Conservation (phyloP, 2,797 vertebrate species). For the Cuniculus paca region DNA sequence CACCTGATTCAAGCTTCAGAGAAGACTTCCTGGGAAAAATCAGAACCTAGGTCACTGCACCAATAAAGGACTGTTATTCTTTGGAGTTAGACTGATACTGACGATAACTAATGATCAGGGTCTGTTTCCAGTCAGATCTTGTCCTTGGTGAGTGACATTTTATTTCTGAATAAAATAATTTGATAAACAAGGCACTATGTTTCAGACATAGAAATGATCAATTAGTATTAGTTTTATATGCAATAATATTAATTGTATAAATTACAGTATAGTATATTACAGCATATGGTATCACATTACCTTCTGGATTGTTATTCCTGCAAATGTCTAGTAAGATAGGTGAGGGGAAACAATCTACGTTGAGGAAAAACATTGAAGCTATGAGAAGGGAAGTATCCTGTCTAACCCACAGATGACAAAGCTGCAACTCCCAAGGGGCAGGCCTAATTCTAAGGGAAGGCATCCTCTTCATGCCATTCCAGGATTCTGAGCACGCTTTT, state of each 20-base stretch:
- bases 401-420: background rate
- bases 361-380: background rate
- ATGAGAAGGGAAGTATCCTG: background rate
- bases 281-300: background rate
- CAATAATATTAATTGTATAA: background rate
- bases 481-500: background rate
- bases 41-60: background rate
- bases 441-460: background rate
- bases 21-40: background rate
- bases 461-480: background rate
- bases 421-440: background rate
- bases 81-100: background rate
- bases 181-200: background rate
- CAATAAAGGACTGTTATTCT: background rate
- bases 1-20: background rate
- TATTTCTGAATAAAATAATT: slow-evolving; percentile 41
- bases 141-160: background rate
- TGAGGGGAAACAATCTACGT: background rate
- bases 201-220: background rate
- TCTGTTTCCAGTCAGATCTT: background rate
- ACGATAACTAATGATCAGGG: background rate
- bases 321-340: background rate
- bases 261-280: background rate
- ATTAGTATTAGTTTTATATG: background rate
- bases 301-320: background rate